Conservation (phyloP, 2,113 vertebrate species). For the Thalassoma bifasciatum region DNA sequence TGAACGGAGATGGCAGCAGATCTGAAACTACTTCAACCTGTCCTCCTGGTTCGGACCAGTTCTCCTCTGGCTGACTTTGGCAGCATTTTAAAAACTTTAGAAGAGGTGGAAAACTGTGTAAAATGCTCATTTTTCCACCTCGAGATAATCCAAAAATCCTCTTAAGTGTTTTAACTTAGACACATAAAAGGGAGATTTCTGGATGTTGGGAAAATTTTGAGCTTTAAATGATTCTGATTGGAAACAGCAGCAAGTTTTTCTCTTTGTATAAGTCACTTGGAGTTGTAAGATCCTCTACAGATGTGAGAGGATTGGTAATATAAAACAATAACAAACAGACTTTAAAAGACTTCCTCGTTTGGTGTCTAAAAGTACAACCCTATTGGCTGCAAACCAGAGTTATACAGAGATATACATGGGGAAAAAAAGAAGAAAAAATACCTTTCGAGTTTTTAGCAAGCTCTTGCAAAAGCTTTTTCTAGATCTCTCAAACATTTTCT, state of each 20-base stretch:
- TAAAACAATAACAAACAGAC: too few species aligned
- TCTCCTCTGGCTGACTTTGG: background rate
- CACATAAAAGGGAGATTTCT: background rate
- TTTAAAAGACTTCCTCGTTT: too few species aligned
- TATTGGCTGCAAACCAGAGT: too few species aligned
- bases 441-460: too few species aligned
- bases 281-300: slow-evolving; percentile 4
- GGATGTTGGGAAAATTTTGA: background rate
- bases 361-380: too few species aligned
- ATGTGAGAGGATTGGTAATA: background rate
- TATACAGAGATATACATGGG: too few species aligned
- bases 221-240: background rate
- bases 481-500: too few species aligned
- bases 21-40: slow-evolving; percentile 10
- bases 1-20: slow-evolving; percentile 37
- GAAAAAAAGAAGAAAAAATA: too few species aligned
- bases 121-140: background rate
- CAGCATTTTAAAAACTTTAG: too few species aligned
- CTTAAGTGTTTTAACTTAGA: background rate
- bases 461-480: too few species aligned
- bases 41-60: background rate
- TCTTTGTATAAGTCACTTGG: background rate
- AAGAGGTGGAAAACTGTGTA: too few species aligned
- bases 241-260: background rate
- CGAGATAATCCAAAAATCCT: background rate